phyloP scores from a whole-genome alignment of 1,140 invertebrate species.

The Palaemon carinicauda region DNA sequence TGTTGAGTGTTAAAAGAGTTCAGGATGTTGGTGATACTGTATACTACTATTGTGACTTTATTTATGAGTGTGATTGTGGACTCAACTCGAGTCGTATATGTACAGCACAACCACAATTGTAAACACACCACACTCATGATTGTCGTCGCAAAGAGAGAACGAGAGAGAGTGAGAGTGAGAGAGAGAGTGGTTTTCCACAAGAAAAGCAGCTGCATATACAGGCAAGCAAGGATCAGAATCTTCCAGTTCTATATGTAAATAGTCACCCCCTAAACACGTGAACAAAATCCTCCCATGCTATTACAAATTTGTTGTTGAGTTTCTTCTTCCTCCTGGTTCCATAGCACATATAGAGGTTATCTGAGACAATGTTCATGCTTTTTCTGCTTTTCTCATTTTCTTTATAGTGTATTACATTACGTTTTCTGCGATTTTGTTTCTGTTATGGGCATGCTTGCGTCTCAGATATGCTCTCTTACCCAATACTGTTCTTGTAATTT shows the following conservation, averaged over 20 bases:
- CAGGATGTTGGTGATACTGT: no score
- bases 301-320: constrained; percentile 31
- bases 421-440: no score
- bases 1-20: no score
- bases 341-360: constrained; percentile 16
- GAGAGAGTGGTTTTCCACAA: not conserved
- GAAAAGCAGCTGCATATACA: not conserved
- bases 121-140: not conserved
- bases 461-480: no score
- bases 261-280: constrained; percentile 28
- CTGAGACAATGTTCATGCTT: constrained; percentile 6
- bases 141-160: not conserved
- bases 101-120: no score
- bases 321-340: constrained; percentile 14
- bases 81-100: not conserved
- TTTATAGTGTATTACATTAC: no score
- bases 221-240: constrained; percentile 36
- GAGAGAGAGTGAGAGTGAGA: no score
- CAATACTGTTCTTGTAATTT: not conserved
- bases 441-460: no score
- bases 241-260: constrained; percentile 49
- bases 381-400: not conserved
- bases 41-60: no score
- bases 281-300: constrained; percentile 5
- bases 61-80: no score